Percentiles rank a stretch among this genome's conserved stretches.
Evolutionary conservation across 2,113 vertebrate genomes (phyloP).

Genomic region (Vidua macroura): DNA sequence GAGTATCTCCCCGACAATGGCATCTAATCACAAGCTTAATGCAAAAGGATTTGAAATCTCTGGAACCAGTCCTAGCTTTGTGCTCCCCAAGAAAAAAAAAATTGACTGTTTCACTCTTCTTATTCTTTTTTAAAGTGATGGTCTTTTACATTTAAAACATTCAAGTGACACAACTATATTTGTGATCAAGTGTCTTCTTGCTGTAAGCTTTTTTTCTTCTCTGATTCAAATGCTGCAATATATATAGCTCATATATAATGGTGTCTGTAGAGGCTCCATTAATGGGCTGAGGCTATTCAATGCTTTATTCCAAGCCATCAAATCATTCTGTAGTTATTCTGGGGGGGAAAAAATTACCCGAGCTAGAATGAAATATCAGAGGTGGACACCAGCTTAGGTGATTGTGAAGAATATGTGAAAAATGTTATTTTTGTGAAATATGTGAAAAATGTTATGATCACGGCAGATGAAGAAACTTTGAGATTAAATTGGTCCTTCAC

Average conservation of each 20-base stretch:
- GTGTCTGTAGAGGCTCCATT: background rate
- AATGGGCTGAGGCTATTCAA: constrained; percentile 9
- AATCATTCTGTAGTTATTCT: background rate
- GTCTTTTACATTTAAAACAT: background rate
- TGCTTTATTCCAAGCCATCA: constrained; percentile 3
- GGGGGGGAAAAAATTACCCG: background rate
- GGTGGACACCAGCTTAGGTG: background rate
- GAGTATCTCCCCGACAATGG: background rate
- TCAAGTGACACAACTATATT: background rate
- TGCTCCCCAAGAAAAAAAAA: background rate
- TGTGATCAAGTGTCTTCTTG: background rate
- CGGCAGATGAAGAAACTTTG: constrained; percentile 30
- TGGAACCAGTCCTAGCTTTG: background rate
- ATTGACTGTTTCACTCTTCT: background rate
- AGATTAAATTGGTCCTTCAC: constrained; percentile 58
- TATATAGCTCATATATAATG: background rate
- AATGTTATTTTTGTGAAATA: constrained; percentile 5
- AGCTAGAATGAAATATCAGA: constrained; percentile 15
- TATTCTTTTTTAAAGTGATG: background rate
- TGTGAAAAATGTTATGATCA: constrained; percentile 45
- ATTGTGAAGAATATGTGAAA: constrained; percentile 16
- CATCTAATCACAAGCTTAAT: background rate
- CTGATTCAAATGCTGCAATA: background rate
- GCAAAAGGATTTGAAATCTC: background rate
- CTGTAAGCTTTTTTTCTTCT: background rate